These are phyloP conservation scores for Lutjanus erythropterus DNA, from an alignment of 2,113 vertebrate genomes.

Conservation along the genomic window DNA sequence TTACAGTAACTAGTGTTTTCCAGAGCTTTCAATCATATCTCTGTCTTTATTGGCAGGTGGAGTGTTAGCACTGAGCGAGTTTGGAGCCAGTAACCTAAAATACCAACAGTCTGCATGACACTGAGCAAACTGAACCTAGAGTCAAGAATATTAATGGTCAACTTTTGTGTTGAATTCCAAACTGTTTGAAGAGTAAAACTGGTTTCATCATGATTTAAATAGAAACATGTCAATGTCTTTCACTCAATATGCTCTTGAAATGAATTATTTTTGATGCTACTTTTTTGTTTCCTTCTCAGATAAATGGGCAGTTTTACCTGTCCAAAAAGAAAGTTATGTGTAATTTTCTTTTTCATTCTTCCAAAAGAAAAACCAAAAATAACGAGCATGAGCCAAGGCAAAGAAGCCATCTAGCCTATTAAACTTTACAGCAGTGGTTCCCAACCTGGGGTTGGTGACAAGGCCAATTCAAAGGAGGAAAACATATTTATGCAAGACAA, in stretches of 20 bases:
- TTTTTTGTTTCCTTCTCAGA: slow-evolving; percentile 1
- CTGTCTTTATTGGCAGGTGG: neutral
- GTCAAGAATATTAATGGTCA: neutral
- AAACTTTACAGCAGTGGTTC: neutral
- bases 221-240: neutral
- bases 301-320: neutral
- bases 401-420: neutral
- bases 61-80: neutral
- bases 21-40: neutral
- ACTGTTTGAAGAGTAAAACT: neutral
- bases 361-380: neutral
- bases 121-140: neutral
- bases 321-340: neutral
- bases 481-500: neutral
- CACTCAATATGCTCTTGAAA: neutral
- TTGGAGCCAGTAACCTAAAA: neutral
- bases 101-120: neutral
- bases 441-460: neutral
- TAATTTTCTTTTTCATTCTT: neutral
- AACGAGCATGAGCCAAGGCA: neutral
- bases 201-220: neutral
- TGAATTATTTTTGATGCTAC: neutral
- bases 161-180: neutral
- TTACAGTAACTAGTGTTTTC: too few species aligned
- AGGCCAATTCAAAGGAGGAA: neutral